Evolutionary conservation across 2,888 invertebrate species (phyloP).

Genomic region (Andrena dorsata): DNA sequence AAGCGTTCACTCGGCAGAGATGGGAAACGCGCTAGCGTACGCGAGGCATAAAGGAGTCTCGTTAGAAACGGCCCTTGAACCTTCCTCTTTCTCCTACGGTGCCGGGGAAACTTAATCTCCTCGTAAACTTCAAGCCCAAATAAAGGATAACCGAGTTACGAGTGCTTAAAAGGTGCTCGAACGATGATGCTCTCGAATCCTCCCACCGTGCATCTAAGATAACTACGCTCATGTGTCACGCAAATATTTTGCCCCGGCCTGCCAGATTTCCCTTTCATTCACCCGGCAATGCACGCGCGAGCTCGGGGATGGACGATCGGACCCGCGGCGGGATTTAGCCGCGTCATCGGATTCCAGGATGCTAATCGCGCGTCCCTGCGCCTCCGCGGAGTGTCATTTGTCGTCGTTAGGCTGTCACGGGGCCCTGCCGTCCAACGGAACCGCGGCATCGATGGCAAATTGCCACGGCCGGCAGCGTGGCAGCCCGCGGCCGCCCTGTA

Average conservation of each 20-base stretch:
- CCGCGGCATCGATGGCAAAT: conserved; percentile 34
- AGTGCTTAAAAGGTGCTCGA: neutral
- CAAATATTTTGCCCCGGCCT: neutral
- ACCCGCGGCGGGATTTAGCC: neutral
- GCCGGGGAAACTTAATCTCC: no score
- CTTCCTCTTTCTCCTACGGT: no score
- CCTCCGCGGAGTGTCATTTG: conserved; percentile 29
- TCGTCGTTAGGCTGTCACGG: conserved; percentile 41
- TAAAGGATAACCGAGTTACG: neutral
- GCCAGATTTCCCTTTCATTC: neutral
- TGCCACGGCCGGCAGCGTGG: neutral
- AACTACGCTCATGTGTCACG: neutral
- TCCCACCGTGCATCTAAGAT: neutral
- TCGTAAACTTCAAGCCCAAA: neutral
- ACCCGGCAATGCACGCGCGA: neutral
- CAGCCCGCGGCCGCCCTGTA: neutral
- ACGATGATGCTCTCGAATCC: neutral
- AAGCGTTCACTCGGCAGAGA: neutral
- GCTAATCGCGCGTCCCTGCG: conserved; percentile 19
- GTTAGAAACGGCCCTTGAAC: no score
- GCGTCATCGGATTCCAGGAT: conserved; percentile 8
- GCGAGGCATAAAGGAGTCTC: no score
- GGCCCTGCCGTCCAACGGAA: neutral
- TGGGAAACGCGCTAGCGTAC: no score
- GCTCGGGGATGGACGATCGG: neutral